phyloP scores from a whole-genome alignment of 1,140 invertebrate genomes.

The Scaptomyza montana region DNA sequence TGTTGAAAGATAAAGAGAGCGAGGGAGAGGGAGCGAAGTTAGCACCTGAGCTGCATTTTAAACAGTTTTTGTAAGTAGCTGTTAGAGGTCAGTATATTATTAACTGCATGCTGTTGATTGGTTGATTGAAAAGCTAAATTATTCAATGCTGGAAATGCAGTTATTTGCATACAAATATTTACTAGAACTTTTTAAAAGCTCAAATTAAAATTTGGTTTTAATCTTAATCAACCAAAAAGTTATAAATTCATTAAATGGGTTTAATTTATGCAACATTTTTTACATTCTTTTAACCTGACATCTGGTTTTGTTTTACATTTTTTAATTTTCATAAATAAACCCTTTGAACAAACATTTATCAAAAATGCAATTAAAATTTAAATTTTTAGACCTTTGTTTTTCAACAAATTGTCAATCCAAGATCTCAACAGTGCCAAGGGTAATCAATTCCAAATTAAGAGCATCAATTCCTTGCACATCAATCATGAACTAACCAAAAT shows the following conservation, averaged over 20 bases:
- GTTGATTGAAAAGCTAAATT: not conserved
- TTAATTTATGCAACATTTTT: no score
- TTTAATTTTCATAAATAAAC: not conserved
- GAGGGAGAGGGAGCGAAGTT: not conserved
- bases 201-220: no score
- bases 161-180: no score
- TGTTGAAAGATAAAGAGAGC: not conserved
- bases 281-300: no score
- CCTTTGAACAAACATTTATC: no score
- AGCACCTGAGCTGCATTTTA: conserved; percentile 14
- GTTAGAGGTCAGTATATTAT: conserved; percentile 6
- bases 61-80: conserved; percentile 4
- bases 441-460: conserved; percentile 8
- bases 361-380: no score
- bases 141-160: not conserved
- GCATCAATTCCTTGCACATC: conserved; percentile 18
- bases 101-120: not conserved
- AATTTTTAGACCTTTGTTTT: not conserved
- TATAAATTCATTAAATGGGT: no score
- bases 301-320: not conserved
- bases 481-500: conserved; percentile 52
- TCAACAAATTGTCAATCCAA: not conserved
- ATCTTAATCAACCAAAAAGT: not conserved
- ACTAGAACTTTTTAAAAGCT: no score
- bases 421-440: not conserved